phyloP scores from a whole-genome alignment of 2,113 vertebrate species.

The Chionis minor region DNA sequence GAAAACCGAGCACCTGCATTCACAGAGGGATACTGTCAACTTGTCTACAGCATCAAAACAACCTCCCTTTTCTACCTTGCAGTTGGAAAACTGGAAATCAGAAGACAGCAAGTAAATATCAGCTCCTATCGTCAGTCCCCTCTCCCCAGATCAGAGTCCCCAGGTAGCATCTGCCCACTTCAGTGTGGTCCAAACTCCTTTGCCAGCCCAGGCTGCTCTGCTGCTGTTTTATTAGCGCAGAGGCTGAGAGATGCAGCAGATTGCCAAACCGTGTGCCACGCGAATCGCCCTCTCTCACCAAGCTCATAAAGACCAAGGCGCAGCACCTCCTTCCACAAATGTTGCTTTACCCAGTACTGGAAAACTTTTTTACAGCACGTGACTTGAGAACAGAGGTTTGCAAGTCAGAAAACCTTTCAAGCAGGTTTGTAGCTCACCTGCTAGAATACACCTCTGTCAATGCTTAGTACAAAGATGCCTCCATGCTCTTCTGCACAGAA shows the following conservation, averaged over 20 bases:
- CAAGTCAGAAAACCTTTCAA: neutral
- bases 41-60: neutral
- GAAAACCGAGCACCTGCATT: neutral
- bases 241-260: neutral
- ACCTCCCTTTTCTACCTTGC: neutral
- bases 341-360: neutral
- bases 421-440: neutral
- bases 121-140: neutral
- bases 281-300: neutral
- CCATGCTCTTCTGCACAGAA: neutral
- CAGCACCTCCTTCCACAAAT: neutral
- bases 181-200: accelerated
- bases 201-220: neutral
- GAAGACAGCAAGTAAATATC: neutral
- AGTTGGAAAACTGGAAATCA: neutral
- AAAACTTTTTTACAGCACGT: neutral
- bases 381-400: neutral
- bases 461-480: accelerated
- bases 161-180: neutral
- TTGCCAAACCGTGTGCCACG: accelerated
- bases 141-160: neutral
- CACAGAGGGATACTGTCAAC: neutral
- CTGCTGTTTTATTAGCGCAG: neutral
- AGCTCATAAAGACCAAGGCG: neutral
- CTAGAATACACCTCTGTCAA: neutral